Conservation (phyloP, 1,140 invertebrate genomes). For the Bombus polaris region DNA sequence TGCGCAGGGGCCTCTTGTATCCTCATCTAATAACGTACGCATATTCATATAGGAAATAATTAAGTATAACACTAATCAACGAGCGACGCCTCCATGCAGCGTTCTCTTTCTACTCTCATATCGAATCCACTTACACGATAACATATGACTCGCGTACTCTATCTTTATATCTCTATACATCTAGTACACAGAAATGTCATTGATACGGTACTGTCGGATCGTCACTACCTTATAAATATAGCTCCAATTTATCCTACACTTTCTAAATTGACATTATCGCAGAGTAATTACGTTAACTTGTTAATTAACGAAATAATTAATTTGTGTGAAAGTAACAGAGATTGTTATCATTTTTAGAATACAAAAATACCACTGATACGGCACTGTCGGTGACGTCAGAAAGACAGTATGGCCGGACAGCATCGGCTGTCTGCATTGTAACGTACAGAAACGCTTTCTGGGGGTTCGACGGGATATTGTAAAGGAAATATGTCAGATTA, state of each 20-base stretch:
- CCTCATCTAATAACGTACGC: too few relatives aligned
- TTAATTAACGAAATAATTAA: background rate
- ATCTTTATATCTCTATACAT: too few relatives aligned
- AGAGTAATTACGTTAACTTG: background rate
- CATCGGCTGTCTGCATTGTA: conserved; percentile 75
- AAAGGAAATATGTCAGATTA: conserved; percentile 80
- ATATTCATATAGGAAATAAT: too few relatives aligned
- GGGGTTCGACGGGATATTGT: conserved; percentile 58
- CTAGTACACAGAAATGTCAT: too few relatives aligned
- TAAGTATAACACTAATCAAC: too few relatives aligned
- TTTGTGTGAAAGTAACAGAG: background rate
- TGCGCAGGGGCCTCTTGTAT: too few relatives aligned
- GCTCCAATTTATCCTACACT: too few relatives aligned
- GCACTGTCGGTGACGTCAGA: conserved; percentile 63
- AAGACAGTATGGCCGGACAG: conserved; percentile 79
- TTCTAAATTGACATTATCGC: background rate
- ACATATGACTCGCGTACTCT: too few relatives aligned
- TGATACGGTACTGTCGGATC: too few relatives aligned
- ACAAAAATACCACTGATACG: conserved; percentile 8
- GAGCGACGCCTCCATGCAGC: too few relatives aligned
- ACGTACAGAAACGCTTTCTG: conserved; percentile 58
- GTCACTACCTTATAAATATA: background rate
- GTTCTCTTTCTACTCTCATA: too few relatives aligned
- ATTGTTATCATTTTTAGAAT: background rate
- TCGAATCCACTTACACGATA: too few relatives aligned